Base-by-base conservation (phyloP, 1,140 invertebrate species). In the Drosophila sechellia region DNA sequence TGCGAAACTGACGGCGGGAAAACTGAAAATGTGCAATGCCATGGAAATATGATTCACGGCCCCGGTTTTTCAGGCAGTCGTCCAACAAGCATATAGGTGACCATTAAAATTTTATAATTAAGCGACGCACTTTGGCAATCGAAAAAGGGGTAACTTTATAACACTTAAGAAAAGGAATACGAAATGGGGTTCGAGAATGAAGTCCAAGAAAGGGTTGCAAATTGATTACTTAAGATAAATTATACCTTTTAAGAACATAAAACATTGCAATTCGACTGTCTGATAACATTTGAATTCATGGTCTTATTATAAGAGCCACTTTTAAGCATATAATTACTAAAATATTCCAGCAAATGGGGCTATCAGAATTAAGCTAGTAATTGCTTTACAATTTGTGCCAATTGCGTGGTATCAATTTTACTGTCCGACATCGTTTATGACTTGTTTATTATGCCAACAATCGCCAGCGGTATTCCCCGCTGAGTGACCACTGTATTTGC, bases 21-120 rank as follows among this genome's bases (percentile, higher is more conserved):
- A 75, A 76, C 77, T 61, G 50, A 86, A 85, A 87, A 87, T 77
- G 79, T 87, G 83, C 83, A 87, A 89, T 83, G 83, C 76, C 84
- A 87, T 76, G 83, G 84, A 89, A 87, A 87, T 87, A 79, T 87
- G 83, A 87, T 87, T 87, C 84, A 87, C 78, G 86, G 83, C 81
- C 83, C 81, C 83, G 89, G 50, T 61, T 77, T 61, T 68, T 64
- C 10, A 52, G 49, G 49, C 59, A 74, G 15, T 50, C 78, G 15
- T 50, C 78, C 64, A 80, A 61, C 84, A 58, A 79, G 73, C 79
- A 71, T 75, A 81, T 57, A 37, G 80, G 74, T 50, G 60, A 70
- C 75, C 31, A 77, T 53, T 31, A 31, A 77, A 77, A 46, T 69
- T 20, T 69, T 12, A 55, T 45, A 55, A 70, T 69, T 35, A 69